Evolutionary conservation across 2,797 vertebrate genomes (phyloP).

Genomic region (Sibirionetta formosa): DNA sequence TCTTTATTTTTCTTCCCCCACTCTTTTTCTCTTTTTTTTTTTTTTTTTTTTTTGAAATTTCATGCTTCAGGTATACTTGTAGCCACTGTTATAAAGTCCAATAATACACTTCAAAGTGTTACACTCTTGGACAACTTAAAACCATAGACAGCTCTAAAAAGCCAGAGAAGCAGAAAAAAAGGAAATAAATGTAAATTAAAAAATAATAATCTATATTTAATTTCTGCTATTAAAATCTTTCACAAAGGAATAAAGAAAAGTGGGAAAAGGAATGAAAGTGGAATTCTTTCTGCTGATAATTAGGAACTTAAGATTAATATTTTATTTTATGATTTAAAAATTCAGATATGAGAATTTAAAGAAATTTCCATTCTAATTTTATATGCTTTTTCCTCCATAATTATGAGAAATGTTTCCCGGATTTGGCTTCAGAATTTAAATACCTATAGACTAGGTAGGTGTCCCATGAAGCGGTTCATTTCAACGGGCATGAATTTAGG

Average conservation of each 20-base stretch:
- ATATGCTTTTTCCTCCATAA: background rate
- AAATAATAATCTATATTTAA: background rate
- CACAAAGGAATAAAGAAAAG: background rate
- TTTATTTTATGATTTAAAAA: background rate
- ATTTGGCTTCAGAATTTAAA: background rate
- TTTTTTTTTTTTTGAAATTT: background rate
- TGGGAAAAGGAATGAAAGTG: fast-evolving
- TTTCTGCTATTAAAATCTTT: background rate
- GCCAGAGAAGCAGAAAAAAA: background rate
- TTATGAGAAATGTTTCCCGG: background rate
- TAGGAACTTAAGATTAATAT: background rate
- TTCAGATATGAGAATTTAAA: background rate
- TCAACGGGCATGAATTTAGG: background rate
- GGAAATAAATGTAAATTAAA: background rate
- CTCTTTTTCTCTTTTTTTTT: background rate
- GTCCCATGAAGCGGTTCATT: background rate
- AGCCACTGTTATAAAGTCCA: background rate
- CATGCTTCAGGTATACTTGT: background rate
- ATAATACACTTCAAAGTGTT: background rate
- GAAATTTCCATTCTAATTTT: background rate
- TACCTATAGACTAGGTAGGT: background rate
- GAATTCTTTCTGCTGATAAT: background rate
- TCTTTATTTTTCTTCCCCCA: background rate
- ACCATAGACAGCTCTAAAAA: background rate
- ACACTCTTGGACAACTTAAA: background rate